Base-by-base conservation (phyloP, 2,888 invertebrate species). In the Euproctis similis region DNA sequence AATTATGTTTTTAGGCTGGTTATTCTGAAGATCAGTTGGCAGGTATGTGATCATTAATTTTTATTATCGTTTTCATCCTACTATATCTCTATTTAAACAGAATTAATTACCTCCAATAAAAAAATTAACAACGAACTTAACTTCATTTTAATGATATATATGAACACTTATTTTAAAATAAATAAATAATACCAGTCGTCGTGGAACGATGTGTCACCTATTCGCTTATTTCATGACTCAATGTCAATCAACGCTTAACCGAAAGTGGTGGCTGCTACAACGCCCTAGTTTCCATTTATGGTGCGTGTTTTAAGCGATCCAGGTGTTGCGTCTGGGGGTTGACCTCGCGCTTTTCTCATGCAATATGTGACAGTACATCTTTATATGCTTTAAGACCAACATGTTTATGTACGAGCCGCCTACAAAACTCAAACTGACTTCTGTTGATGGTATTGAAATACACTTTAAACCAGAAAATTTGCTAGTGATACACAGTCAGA, bases 1-100 rank as follows among this genome's bases (percentile, higher is more conserved):
- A 12, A 18, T 40, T 46, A 29, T 21, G 7, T 4, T 48, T 48
- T 23, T 87, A 94, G 95, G 93, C 92, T 60, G 92, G 92, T 66
- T 95, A 94, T 80, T 90, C 92, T 23, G 95, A 95, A 86, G 95
- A 95, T 86, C 95, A 95, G 88, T 88, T 95, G 86, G 93, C 94
- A 75, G 95, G 95, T 95, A 86, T 93, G 92, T 91, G 59, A 4
- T 23, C n/a, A n/a, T 23, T 12, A 19, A 19, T 6, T n/a, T 19
- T 6, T 19, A n/a, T n/a, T n/a, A n/a, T n/a, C n/a, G 3, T 16
- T 2, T 12, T 26, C 9, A n/a, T n/a, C n/a, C n/a, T n/a, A n/a
- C n/a, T n/a, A n/a, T n/a, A n/a, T n/a, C n/a, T n/a, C n/a, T n/a
- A n/a, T n/a, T n/a, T n/a, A n/a, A n/a, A n/a, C n/a, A n/a, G n/a